These are phyloP conservation scores for Ceuthmochares aereus DNA, from an alignment of 2,113 vertebrate species.

Conservation along the genomic window DNA sequence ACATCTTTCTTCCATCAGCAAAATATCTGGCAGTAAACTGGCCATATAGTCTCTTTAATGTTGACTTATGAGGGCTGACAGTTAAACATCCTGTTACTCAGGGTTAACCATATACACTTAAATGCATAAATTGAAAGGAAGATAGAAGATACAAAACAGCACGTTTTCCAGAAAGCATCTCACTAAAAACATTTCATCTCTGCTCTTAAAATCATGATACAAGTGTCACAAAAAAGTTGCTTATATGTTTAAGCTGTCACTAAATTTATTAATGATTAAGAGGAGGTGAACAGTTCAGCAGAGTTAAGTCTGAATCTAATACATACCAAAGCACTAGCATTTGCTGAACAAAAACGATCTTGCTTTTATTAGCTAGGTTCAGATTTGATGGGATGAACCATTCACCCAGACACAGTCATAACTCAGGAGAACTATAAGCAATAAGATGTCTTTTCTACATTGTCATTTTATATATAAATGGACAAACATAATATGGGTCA, in stretches of 20 bases:
- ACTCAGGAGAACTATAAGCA: slow-evolving; percentile 37
- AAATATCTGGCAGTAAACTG: slow-evolving; percentile 37
- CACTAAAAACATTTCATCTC: slow-evolving; percentile 42
- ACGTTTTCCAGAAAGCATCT: slow-evolving; percentile 16
- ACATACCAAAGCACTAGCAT: slow-evolving; percentile 42
- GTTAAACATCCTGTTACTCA: not conserved
- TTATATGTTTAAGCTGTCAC: slow-evolving; percentile 65
- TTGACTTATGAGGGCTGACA: slow-evolving; percentile 58
- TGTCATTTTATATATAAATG: not conserved
- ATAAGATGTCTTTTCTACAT: not conserved
- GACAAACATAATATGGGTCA: not conserved
- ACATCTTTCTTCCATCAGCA: slow-evolving; percentile 22
- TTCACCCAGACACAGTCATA: slow-evolving; percentile 55
- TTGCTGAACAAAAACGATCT: slow-evolving; percentile 24
- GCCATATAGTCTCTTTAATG: slow-evolving; percentile 36
- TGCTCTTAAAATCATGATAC: slow-evolving; percentile 63
- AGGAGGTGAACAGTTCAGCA: slow-evolving; percentile 76
- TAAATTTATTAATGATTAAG: slow-evolving; percentile 73
- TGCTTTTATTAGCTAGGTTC: slow-evolving; percentile 71
- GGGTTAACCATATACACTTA: not conserved
- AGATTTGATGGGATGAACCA: slow-evolving; percentile 64
- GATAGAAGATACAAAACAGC: not conserved
- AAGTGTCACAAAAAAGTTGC: slow-evolving; percentile 62
- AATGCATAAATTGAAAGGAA: slow-evolving; percentile 31
- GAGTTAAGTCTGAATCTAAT: slow-evolving; percentile 68